Conservation (phyloP, 2,113 vertebrate genomes). For the Oryzias melastigma region DNA sequence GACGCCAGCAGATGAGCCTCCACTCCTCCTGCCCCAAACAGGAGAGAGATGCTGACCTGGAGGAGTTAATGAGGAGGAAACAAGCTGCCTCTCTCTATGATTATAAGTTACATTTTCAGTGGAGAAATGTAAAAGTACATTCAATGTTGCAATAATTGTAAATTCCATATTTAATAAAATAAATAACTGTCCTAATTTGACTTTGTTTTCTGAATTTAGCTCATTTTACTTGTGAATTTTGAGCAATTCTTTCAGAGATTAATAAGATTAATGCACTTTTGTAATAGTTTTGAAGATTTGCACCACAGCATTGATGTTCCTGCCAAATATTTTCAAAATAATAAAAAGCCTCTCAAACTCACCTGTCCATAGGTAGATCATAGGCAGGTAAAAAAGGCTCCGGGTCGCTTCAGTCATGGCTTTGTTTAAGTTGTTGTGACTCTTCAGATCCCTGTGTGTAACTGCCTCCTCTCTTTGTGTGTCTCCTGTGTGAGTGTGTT, state of each 20-base stretch:
- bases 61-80: background rate
- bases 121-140: too few relatives aligned
- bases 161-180: too few relatives aligned
- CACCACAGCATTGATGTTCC: background rate
- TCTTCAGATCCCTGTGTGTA: constrained; percentile 3
- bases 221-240: too few relatives aligned
- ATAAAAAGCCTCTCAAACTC: constrained; percentile 9
- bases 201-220: too few relatives aligned
- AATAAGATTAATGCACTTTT: too few relatives aligned
- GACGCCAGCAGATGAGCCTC: constrained; percentile 53
- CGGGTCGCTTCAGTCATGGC: constrained; percentile 53
- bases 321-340: background rate
- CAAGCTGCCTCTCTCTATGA: background rate
- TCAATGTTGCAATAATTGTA: too few relatives aligned
- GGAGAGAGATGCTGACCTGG: background rate
- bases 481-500: constrained; percentile 8
- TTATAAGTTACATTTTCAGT: background rate
- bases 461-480: constrained; percentile 9
- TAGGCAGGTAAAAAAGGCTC: constrained; percentile 57
- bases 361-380: constrained; percentile 67
- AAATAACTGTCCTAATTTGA: too few relatives aligned
- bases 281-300: too few relatives aligned
- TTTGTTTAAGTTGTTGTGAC: constrained; percentile 1
- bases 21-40: constrained; percentile 37
- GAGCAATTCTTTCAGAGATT: too few relatives aligned